These are phyloP conservation scores for Megamerina dolium DNA, from an alignment of 2,888 invertebrate genomes.

Conservation along the genomic window DNA sequence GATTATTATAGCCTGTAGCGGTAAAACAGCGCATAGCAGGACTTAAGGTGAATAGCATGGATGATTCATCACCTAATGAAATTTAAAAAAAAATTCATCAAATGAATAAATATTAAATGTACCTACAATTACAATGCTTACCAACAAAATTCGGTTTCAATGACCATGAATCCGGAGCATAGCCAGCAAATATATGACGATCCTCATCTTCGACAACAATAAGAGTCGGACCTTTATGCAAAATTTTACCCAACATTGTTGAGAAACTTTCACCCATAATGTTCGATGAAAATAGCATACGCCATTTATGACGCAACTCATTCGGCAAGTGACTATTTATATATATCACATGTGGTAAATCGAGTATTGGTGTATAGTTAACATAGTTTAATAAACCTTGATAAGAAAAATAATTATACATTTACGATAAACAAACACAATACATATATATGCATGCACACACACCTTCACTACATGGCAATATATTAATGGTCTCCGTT, in stretches of 20 bases:
- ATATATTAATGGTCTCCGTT: too few relatives aligned
- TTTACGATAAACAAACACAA: not conserved
- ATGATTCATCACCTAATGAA: conserved; percentile 56
- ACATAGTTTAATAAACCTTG: not conserved
- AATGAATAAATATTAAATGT: not conserved
- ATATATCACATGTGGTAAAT: conserved; percentile 72
- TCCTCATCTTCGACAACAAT: conserved; percentile 76
- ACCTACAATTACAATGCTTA: conserved; percentile 24
- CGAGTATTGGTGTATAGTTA: conserved; percentile 67
- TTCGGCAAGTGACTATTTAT: conserved; percentile 73
- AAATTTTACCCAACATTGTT: conserved; percentile 67
- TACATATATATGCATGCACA: not conserved
- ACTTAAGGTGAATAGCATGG: conserved; percentile 77
- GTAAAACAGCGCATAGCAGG: conserved; percentile 75
- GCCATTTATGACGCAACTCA: conserved; percentile 72
- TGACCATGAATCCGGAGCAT: conserved; percentile 72
- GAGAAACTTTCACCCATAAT: conserved; percentile 89
- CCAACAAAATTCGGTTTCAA: conserved; percentile 72
- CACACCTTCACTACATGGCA: not conserved
- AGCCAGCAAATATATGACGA: conserved; percentile 85
- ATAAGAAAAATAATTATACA: not conserved
- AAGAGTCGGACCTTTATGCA: conserved; percentile 75
- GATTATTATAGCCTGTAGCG: conserved; percentile 77
- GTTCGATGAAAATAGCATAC: conserved; percentile 79
- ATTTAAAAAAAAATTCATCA: not conserved